Evolutionary conservation across 2,888 invertebrate genomes (phyloP).

Genomic region (Pemphredon lugubris): DNA sequence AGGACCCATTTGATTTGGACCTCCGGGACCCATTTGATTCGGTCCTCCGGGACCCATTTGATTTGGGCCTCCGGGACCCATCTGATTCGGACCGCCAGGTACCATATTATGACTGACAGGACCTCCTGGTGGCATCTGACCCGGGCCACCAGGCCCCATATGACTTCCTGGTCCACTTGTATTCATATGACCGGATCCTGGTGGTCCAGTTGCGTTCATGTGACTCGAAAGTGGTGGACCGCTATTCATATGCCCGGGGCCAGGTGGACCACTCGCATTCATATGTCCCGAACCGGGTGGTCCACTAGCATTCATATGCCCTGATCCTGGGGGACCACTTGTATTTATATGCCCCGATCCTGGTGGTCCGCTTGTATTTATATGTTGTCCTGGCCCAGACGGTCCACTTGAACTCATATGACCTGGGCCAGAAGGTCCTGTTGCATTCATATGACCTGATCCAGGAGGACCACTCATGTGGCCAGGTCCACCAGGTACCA

Average conservation of each 20-base stretch:
- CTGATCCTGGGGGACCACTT: constrained; percentile 58
- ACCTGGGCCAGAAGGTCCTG: constrained; percentile 65
- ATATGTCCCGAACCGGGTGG: constrained; percentile 63
- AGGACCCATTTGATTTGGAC: constrained; percentile 67
- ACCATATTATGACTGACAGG: constrained; percentile 65
- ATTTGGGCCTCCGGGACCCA: constrained; percentile 63
- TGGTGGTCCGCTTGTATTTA: constrained; percentile 65
- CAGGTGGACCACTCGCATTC: constrained; percentile 62
- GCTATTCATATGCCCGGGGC: constrained; percentile 64
- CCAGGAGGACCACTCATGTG: constrained; percentile 58
- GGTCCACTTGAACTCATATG: constrained; percentile 58
- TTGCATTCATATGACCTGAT: constrained; percentile 63
- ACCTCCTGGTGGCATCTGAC: constrained; percentile 69
- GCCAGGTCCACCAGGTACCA: constrained; percentile 75
- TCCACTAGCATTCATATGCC: constrained; percentile 57
- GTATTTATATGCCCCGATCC: constrained; percentile 61
- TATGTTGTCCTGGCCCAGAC: constrained; percentile 68
- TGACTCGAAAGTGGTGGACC: constrained; percentile 62
- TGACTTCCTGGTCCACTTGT: constrained; percentile 65
- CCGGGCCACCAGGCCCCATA: constrained; percentile 69
- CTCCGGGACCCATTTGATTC: constrained; percentile 63
- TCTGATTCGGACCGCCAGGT: constrained; percentile 73
- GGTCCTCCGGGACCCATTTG: constrained; percentile 72
- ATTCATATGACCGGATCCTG: constrained; percentile 69
- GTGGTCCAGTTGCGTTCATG: constrained; percentile 66